Evolutionary conservation across 2,113 vertebrate genomes (phyloP).

Genomic region (Laticauda colubrina): DNA sequence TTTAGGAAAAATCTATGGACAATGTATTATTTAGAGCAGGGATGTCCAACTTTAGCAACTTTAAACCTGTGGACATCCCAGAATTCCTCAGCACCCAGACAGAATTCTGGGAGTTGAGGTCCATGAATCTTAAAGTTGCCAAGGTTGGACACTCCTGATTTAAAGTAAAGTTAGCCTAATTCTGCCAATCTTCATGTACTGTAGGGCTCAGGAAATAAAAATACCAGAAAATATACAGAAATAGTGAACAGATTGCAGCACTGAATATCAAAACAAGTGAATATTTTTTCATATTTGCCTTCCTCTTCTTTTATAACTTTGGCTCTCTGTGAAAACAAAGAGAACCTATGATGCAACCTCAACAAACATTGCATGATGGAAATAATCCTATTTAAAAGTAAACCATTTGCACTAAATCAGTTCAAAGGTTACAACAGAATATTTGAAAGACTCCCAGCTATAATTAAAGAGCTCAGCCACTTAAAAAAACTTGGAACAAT

Average conservation of each 20-base stretch:
- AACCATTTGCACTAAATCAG: not conserved
- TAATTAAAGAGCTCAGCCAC: not conserved
- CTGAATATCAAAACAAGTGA: not conserved
- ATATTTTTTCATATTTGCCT: not conserved
- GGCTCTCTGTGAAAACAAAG: accelerated
- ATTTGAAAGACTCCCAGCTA: not conserved
- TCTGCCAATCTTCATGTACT: not conserved
- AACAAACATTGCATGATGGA: not conserved
- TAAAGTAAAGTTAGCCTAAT: not conserved
- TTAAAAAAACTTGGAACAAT: not conserved
- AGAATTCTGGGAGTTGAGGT: not conserved
- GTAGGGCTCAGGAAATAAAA: not conserved
- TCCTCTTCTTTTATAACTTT: not conserved
- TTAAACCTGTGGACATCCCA: not conserved
- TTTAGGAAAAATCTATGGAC: not conserved
- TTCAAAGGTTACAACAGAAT: not conserved
- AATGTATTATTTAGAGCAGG: not conserved
- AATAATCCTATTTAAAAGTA: conserved; percentile 16
- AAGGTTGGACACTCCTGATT: not conserved
- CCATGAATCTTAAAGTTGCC: not conserved
- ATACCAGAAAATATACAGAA: not conserved
- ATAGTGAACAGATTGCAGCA: not conserved
- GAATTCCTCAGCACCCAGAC: not conserved
- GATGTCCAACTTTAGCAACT: not conserved
- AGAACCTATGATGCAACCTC: not conserved